Conservation (phyloP, 2,113 vertebrate genomes). For the Leptodactylus fuscus region DNA sequence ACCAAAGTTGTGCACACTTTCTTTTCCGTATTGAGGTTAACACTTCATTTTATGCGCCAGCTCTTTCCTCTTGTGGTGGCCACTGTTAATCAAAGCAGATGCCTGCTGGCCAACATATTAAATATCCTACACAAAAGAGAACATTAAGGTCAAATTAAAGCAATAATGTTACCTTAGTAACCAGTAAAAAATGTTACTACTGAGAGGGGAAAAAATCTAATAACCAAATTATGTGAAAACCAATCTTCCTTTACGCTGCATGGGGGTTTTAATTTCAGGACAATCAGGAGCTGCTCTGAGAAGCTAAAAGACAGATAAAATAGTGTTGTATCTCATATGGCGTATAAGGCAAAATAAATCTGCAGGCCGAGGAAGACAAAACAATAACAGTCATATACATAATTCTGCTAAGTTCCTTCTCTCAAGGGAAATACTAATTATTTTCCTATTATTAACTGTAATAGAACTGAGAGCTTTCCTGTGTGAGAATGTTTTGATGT, state of each 20-base stretch:
- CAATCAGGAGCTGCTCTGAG: slow-evolving; percentile 64
- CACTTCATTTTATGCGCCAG: slow-evolving; percentile 59
- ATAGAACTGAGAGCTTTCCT: background rate
- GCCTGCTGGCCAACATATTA: slow-evolving; percentile 62
- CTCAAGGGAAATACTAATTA: background rate
- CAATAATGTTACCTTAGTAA: slow-evolving; percentile 55
- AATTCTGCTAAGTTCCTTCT: background rate
- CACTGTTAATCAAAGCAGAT: slow-evolving; percentile 54
- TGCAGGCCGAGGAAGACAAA: slow-evolving; percentile 62
- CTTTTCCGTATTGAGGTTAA: background rate
- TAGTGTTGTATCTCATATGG: slow-evolving; percentile 63
- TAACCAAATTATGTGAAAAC: slow-evolving; percentile 64
- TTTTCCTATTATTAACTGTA: slow-evolving; percentile 36
- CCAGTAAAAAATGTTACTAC: slow-evolving; percentile 60
- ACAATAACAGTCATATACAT: slow-evolving; percentile 38
- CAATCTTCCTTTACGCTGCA: slow-evolving; percentile 61
- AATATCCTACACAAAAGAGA: slow-evolving; percentile 60
- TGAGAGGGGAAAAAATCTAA: slow-evolving; percentile 62
- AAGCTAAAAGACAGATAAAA: slow-evolving; percentile 40
- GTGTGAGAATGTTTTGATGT: slow-evolving; percentile 29
- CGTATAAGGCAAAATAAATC: slow-evolving; percentile 60
- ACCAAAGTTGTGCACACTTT: background rate
- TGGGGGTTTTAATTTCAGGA: slow-evolving; percentile 66
- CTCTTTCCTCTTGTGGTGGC: slow-evolving; percentile 55
- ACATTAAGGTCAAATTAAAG: slow-evolving; percentile 62